Evolutionary conservation across 2,797 vertebrate species (phyloP).

Genomic region (Perodicticus potto): DNA sequence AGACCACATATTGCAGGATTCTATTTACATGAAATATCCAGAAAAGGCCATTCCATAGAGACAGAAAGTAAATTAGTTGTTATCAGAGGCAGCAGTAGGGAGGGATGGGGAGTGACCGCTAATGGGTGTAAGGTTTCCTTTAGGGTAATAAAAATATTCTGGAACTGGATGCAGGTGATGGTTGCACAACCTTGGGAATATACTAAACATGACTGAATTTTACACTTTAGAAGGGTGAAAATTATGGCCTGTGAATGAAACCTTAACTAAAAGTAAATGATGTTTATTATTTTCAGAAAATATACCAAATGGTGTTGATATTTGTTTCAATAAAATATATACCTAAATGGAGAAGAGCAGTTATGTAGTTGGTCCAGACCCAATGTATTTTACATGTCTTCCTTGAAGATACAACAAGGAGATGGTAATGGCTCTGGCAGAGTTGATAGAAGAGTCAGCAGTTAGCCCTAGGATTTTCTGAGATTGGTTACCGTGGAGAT

Average conservation of each 20-base stretch:
- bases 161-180: background rate
- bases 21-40: background rate
- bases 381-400: background rate
- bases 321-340: slow-evolving; percentile 45
- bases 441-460: background rate
- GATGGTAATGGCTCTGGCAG: background rate
- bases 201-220: background rate
- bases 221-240: background rate
- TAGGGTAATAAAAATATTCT: background rate
- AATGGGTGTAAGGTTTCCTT: background rate
- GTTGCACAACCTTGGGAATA: background rate
- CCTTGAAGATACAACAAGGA: slow-evolving; percentile 28
- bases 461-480: slow-evolving; percentile 37
- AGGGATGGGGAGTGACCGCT: background rate
- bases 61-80: background rate
- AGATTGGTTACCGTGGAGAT: slow-evolving; percentile 69
- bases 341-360: background rate
- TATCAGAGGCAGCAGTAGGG: background rate
- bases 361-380: background rate
- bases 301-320: background rate
- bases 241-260: slow-evolving; percentile 13
- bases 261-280: background rate
- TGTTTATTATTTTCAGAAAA: slow-evolving; percentile 49
- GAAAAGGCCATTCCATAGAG: background rate
- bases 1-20: background rate